Evolutionary conservation across 2,888 invertebrate species (phyloP), one percentile per base, ranked within the genome.

Genomic region (Watsonalla binaria): DNA sequence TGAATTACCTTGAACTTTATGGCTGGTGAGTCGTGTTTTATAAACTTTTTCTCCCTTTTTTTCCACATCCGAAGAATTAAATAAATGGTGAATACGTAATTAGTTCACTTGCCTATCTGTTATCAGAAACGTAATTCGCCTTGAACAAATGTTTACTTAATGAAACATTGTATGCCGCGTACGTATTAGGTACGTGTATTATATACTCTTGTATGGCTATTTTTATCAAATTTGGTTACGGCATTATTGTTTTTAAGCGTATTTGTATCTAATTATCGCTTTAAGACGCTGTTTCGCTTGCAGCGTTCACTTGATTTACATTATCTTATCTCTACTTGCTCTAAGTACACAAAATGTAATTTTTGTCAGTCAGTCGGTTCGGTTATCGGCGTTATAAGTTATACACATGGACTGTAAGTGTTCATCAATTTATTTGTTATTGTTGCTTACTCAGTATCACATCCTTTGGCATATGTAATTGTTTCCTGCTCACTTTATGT

Each of bases 1-100:
- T 49, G 47, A 66, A 66, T 70, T 66, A 81, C 86, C 85, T 89
- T 87, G 85, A 86, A 84, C 81, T 83, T 76, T 76, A 89, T 89
- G 89, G 83, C 89, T 73, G 89, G 89, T 90, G 73, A 90, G 89
- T 83, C 65, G 54, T 62, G 54, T 68, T 61, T 65, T 54, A 57
- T 59, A 51, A 63, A 63, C 55, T 53, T 59, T 56, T 42, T 55
- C 14, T 39, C 48, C 45, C 42, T 9, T n/a, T 51, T 46, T 47
- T 55, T 53, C 49, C 5, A 42, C 52, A 48, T 46, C 45, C 34
- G 34, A 13, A 13, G 8, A 6, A 35, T 13, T 48, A 6, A 15
- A 59, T 57, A 33, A 56, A 60, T 61, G 58, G 58, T 62, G 63
- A 61, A 66, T 66, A 62, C 39, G 55, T 63, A 66, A 68, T 68